Conservation (phyloP, 2,888 invertebrate species). For the Leptopilina syphax region DNA sequence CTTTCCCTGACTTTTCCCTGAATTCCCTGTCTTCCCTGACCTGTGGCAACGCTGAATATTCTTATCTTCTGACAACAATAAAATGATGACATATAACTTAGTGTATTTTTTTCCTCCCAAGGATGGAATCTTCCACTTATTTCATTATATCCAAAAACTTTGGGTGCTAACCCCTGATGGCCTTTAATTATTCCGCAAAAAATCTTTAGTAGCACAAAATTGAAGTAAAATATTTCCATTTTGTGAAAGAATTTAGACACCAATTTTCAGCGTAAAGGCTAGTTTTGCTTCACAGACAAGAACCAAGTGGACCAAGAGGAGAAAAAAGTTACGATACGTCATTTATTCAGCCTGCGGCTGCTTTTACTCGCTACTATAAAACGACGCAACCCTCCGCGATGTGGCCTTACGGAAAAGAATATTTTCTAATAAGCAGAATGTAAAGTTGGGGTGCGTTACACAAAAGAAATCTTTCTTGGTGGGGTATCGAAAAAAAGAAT, state of each 20-base stretch:
- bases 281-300: not conserved
- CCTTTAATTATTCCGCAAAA: too few relatives aligned
- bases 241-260: not conserved
- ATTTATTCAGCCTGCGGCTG: slow-evolving; percentile 25
- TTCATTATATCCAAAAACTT: too few relatives aligned
- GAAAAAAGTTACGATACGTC: slow-evolving; percentile 20
- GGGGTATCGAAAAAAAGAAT: slow-evolving; percentile 48
- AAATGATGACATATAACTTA: too few relatives aligned
- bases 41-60: too few relatives aligned
- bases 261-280: not conserved
- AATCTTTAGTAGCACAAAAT: too few relatives aligned
- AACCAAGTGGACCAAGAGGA: not conserved
- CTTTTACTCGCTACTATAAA: slow-evolving; percentile 52
- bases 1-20: too few relatives aligned
- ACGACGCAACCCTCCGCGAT: slow-evolving; percentile 50
- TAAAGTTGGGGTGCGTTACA: slow-evolving; percentile 73
- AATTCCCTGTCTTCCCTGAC: too few relatives aligned
- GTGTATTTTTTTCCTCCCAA: too few relatives aligned
- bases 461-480: slow-evolving; percentile 74
- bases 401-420: slow-evolving; percentile 63
- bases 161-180: too few relatives aligned
- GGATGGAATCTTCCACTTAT: too few relatives aligned
- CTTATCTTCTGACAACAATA: too few relatives aligned
- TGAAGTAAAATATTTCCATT: too few relatives aligned
- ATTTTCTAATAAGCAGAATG: slow-evolving; percentile 77